phyloP scores from a whole-genome alignment of 2,797 vertebrate species.

The Sebastes steindachneri region DNA sequence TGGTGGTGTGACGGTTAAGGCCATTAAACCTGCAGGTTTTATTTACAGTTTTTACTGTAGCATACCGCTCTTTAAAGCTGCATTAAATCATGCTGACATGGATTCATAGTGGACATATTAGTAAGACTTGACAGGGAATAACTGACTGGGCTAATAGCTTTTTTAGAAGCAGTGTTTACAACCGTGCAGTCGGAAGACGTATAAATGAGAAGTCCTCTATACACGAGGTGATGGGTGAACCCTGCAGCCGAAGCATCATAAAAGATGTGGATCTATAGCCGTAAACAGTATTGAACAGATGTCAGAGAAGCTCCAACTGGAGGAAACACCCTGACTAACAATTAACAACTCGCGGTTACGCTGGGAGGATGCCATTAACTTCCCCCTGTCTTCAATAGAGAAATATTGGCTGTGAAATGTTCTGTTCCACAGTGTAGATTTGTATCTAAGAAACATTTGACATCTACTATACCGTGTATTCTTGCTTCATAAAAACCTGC shows the following conservation, averaged over 20 bases:
- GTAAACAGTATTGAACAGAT: slow-evolving; percentile 7
- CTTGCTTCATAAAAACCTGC: neutral
- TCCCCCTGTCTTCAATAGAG: neutral
- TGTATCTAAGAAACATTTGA: neutral
- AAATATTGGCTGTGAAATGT: neutral
- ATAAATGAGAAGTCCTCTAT: neutral
- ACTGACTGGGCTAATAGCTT: neutral
- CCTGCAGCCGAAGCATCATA: neutral
- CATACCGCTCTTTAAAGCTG: neutral
- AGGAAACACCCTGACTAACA: neutral
- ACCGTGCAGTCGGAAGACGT: neutral
- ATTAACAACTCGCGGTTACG: neutral
- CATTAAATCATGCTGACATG: neutral
- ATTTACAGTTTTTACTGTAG: neutral
- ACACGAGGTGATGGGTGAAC: neutral
- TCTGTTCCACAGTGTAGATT: neutral
- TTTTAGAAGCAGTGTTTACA: neutral
- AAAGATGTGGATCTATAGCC: neutral
- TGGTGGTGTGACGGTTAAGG: neutral
- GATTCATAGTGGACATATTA: neutral
- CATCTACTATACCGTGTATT: neutral
- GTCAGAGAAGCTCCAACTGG: neutral
- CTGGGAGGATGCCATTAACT: neutral
- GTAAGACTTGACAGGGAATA: neutral
- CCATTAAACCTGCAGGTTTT: neutral